These are phyloP conservation scores for Zaprionus tsacasi DNA, from an alignment of 1,140 invertebrate species.

Conservation along the genomic window DNA sequence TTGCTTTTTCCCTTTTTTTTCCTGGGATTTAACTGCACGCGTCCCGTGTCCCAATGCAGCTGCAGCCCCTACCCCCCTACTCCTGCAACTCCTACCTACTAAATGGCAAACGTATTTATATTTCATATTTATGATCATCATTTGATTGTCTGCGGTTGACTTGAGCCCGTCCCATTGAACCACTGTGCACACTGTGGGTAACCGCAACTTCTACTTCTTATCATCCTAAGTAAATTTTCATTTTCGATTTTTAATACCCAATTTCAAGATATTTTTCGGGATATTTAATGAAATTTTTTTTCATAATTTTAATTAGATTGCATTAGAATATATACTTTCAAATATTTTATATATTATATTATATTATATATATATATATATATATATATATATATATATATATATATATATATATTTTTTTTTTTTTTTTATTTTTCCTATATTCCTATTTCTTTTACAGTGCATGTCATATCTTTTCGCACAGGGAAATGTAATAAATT, in stretches of 20 bases:
- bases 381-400: too few relatives aligned
- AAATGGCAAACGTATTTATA: constrained; percentile 76
- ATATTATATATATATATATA: neutral
- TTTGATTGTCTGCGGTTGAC: constrained; percentile 61
- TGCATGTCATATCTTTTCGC: constrained; percentile 19
- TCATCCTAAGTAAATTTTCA: neutral
- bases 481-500: constrained; percentile 45
- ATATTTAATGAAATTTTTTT: neutral
- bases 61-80: neutral
- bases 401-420: too few relatives aligned
- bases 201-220: constrained; percentile 13
- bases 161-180: neutral
- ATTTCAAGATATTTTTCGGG: neutral
- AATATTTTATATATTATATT: neutral
- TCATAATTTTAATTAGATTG: neutral
- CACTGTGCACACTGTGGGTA: neutral
- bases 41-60: constrained; percentile 22
- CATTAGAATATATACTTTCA: too few relatives aligned
- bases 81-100: constrained; percentile 8
- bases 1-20: constrained; percentile 17
- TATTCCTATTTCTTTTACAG: neutral
- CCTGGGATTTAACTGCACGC: constrained; percentile 49
- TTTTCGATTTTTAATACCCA: neutral
- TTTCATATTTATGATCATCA: constrained; percentile 79
- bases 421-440: neutral